Evolutionary conservation across 2,888 invertebrate genomes (phyloP), one percentile per base, ranked within the genome.

Genomic region (Ellobium chinense): DNA sequence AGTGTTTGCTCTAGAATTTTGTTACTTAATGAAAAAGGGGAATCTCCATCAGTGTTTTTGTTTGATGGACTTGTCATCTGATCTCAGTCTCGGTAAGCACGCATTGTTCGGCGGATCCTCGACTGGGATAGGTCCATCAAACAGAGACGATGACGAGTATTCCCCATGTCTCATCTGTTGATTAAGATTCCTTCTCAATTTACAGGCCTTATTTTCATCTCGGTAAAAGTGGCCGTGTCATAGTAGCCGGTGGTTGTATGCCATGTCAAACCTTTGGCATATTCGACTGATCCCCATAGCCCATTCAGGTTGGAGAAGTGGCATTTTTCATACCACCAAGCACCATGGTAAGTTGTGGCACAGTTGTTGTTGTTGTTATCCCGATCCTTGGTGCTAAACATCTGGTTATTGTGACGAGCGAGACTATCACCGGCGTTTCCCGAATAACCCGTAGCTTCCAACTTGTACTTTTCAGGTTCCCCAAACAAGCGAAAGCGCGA

Each of bases 241-340:
- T 62, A 29, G 1, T 27, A 1, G 27, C 62, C 63, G 12, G 60
- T 91, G 73, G 87, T 82, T 1, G 91, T 91, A 82, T 82, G 88
- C 91, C 91, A 90, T n/a, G 87, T 87, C 37, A 89, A 85, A 2
- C 90, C 90, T 54, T 91, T 89, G 36, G 88, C 88, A 79, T 84
- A 88, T 5, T 79, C 83, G 36, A 87, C 85, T 46, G 87, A 84
- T 2, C 84, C 82, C 86, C 91, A 92, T 29, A 89, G 84, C 5
- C 92, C 92, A 84, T 92, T 92, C 62, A 92, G 86, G 78, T 91
- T 88, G 80, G 88, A 86, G 39, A 86, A 85, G 84, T 88, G 90
- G 80, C 92, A 92, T n/a, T n/a, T n/a, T n/a, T n/a, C n/a, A n/a
- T 88, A 92, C 92, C 92, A 92, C 92, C 92, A 92, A 2, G 92